Base-by-base conservation (phyloP, 2,888 invertebrate genomes). In the Cerastoderma edule region DNA sequence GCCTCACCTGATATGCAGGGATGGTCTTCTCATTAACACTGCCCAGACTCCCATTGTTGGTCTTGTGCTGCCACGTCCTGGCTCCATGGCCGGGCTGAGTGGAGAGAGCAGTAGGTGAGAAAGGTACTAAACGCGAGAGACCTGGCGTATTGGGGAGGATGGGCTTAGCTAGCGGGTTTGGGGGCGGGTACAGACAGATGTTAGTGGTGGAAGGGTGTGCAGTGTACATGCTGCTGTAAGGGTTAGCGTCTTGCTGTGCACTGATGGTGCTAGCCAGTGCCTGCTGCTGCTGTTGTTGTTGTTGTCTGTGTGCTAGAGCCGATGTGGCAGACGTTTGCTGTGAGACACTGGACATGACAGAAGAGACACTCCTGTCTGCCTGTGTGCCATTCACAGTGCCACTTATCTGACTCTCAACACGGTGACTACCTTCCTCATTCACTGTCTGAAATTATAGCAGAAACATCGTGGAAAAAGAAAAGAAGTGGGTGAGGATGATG, bases 21-120 rank as follows among this genome's bases (percentile, higher is more conserved):
- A 86, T 80, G 6, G 88, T 86, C 67, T 86, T 87, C 67, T 89
- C 89, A 72, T 88, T 87, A 8, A 88, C 84, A 68, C 83, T 87
- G 63, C 83, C 82, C 27, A 88, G 84, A 74, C 84, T 83, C 22
- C 82, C 77, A 8, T 80, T 67, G 69, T 85, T 79, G 27, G 83
- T 78, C 82, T 88, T 88, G 74, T 83, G 83, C 72, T 87, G 88
- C 89, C 88, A 88, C 27, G 72, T 69, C 35, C 80, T 72, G 60
- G 84, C 78, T 35, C 80, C 83, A 75, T 86, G 80, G 72, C 81
- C 84, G 67, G 88, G 88, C 89, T 88, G 89, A 80, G 76, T 75
- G 72, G 83, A 81, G 78, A 78, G 72, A 75, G 84, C 73, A 76
- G 72, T 78, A 56, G 84, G 83, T 85, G 85, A 83, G 69, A 80